Evolutionary conservation across 1,140 invertebrate genomes (phyloP), one percentile per base, ranked within the genome.

Genomic region (Monomorium pharaonis): DNA sequence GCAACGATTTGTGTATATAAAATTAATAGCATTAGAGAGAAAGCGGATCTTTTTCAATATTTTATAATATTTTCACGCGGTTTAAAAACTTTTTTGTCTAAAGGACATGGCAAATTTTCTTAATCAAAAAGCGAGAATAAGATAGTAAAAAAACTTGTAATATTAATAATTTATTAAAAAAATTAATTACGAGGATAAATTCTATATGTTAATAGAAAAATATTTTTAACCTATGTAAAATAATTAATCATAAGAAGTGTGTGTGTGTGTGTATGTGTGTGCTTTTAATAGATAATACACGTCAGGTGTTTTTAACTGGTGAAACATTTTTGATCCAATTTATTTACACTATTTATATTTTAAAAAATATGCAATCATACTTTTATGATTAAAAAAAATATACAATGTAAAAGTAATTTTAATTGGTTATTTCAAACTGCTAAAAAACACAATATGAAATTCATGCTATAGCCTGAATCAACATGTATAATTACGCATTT

Each of bases 11-110:
- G 47, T n/a, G 47, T 49, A 24, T 44, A 44, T 37, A 24, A 49
- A 67, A 67, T 80, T 67, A 77, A 77, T 44, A n/a, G 16, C 44
- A 30, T 16, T 60, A 42, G 21, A 47, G 37, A 21, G 27, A 30
- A 18, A 24, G 1, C 12, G 1, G 16, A 49, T 21, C 4, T 42
- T 37, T n/a, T 18, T 4, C 12, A 14, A 44, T 72, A 21, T 54
- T 37, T 37, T 37, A 3, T 24, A 24, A 74, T 21, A 16, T 24
- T 67, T 21, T 33, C 44, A 12, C 6, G 27, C 7, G 2, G 14
- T 33, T 33, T 1, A 30, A 63, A 21, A 14, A 10, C 27, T 49
- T 16, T 65, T 76, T 18, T 10, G 14, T 9, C 30, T 7, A 27
- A 18, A 60, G 10, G 9, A 9, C 6, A 0, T 9, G n/a, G 9